These are phyloP conservation scores for Chamaea fasciata DNA, from an alignment of 2,113 vertebrate species.

Conservation along the genomic window DNA sequence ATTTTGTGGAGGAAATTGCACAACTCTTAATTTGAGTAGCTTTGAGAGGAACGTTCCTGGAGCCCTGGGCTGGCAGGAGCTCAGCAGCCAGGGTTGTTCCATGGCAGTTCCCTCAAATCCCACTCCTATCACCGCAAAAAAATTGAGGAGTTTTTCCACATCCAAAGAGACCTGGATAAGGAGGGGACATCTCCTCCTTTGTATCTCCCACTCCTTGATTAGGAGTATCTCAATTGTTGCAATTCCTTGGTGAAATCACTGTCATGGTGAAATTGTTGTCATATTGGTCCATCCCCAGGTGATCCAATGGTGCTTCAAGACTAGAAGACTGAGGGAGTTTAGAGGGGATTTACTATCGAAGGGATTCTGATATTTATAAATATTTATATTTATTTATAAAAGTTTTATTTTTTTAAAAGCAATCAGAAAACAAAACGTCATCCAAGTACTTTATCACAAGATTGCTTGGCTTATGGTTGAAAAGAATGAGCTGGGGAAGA, in stretches of 20 bases:
- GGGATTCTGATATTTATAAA: not conserved
- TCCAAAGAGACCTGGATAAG: not conserved
- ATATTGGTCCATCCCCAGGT: not conserved
- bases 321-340: not conserved
- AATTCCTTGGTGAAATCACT: not conserved
- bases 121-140: not conserved
- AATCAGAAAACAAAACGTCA: not conserved
- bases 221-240: not conserved
- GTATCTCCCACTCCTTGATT: not conserved
- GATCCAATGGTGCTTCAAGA: not conserved
- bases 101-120: accelerated
- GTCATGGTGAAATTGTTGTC: not conserved
- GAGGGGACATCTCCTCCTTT: not conserved
- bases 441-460: not conserved
- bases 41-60: not conserved
- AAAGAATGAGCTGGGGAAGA: not conserved
- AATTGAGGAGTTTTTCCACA: not conserved
- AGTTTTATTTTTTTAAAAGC: not conserved
- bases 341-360: not conserved
- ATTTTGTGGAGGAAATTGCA: not conserved
- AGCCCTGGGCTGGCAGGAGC: not conserved
- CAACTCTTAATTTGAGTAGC: not conserved
- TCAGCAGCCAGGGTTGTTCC: not conserved
- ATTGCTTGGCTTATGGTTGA: not conserved
- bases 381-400: not conserved